Base-by-base conservation (phyloP, 1,140 invertebrate genomes). In the Drosophila lowei region DNA sequence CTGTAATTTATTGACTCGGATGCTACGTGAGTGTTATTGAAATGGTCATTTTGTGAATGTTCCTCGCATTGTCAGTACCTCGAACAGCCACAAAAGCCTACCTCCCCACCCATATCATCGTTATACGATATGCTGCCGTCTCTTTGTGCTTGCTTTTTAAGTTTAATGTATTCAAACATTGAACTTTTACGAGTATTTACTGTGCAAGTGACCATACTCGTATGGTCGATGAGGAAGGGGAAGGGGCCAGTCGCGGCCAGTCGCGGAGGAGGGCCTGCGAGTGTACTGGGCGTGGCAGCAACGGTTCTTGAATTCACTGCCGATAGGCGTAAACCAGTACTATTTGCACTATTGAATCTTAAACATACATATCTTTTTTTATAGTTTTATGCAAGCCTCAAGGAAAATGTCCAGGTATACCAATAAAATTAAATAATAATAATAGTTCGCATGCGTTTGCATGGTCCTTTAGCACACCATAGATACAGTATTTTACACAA, bases 11-110 rank as follows among this genome's bases (percentile, higher is more conserved):
- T 80, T 49, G 74, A 80, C 81, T 86, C 81, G 81, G 81, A 86
- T 86, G 81, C 81, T 86, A 86, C 81, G 81, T 86, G 81, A 86
- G 81, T 77, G 81, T 86, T 86, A 86, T 86, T 86, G 81, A 86
- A 86, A 86, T 86, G 77, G 81, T 86, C 77, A 86, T 86, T 85
- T 77, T 48, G 68, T 68, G 67, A 56, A 73, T 77, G 63, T 55
- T 59, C 18, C 56, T 57, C 62, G 63, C 57, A 59, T 54, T 52
- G 63, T 53, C 38, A 47, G 72, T 63, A 77, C 77, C 79, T 83
- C 62, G 21, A 72, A 64, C 73, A 61, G 59, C 71, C 63, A 54
- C 70, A 44, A 68, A 63, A 77, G 49, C 56, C 63, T 59, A 62
- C 64, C 60, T 49, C 62, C 34, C 34, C 66, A 61, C 49, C 53